Percentiles rank a stretch among this genome's conserved stretches.
Evolutionary conservation across 2,888 invertebrate genomes (phyloP).

Genomic region (Kuschelorhynchus macadamiae): DNA sequence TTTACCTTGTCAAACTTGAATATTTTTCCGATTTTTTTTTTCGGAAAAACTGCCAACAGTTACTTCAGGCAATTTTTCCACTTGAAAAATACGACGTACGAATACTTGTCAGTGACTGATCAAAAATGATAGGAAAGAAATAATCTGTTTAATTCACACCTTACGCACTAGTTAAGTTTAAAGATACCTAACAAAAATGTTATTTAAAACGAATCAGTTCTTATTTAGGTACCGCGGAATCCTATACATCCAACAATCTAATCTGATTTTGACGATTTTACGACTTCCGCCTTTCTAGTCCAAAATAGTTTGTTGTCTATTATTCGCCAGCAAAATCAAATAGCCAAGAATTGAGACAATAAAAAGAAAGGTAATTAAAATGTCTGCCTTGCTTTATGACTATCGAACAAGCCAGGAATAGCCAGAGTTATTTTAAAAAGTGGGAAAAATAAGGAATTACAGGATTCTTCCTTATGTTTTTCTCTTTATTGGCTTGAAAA

Average conservation of each 20-base stretch:
- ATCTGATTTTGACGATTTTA: conserved; percentile 34
- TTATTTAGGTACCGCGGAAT: too few relatives aligned
- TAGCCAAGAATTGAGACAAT: conserved; percentile 22
- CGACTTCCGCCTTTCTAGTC: conserved; percentile 35
- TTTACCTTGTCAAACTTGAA: too few relatives aligned
- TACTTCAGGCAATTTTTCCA: too few relatives aligned
- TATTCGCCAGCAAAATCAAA: conserved; percentile 25
- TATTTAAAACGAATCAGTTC: too few relatives aligned
- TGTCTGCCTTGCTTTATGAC: conserved; percentile 33
- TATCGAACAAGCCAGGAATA: conserved; percentile 15
- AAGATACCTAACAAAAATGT: too few relatives aligned
- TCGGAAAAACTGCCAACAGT: too few relatives aligned
- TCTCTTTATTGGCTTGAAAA: neutral
- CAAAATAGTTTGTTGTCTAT: conserved; percentile 31
- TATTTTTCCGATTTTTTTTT: too few relatives aligned
- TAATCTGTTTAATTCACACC: too few relatives aligned
- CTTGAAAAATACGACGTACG: too few relatives aligned
- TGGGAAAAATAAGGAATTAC: conserved; percentile 32
- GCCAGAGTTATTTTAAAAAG: conserved; percentile 38
- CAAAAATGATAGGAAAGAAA: too few relatives aligned
- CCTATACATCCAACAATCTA: conserved; percentile 3
- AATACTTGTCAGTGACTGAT: too few relatives aligned
- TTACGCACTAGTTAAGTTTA: too few relatives aligned
- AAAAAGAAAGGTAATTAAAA: conserved; percentile 41
- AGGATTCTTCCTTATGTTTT: conserved; percentile 1